Percentiles rank a stretch among this genome's conserved stretches.
Evolutionary conservation across 2,797 vertebrate genomes (phyloP).

Genomic region (Taeniopygia guttata): DNA sequence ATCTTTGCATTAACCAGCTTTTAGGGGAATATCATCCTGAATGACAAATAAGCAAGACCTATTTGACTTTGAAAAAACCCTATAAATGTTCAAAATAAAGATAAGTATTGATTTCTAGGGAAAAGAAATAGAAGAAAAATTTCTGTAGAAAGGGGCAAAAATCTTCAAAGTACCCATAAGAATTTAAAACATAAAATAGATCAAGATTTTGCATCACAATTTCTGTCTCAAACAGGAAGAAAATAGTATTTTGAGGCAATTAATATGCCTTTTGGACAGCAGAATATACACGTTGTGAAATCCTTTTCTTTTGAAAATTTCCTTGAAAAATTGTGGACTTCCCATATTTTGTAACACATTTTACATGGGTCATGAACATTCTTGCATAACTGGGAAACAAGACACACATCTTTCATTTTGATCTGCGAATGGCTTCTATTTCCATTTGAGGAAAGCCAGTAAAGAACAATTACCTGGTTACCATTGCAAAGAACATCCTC

Average conservation of each 20-base stretch:
- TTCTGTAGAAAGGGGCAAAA: background rate
- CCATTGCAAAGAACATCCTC: background rate
- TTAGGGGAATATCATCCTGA: background rate
- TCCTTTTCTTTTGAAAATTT: background rate
- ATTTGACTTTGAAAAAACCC: background rate
- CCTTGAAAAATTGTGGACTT: background rate
- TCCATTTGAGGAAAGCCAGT: background rate
- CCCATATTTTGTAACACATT: background rate
- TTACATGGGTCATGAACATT: background rate
- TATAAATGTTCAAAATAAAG: background rate
- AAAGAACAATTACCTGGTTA: background rate
- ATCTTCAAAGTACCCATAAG: background rate
- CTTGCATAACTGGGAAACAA: background rate
- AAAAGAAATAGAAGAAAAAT: background rate
- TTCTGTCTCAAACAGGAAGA: background rate
- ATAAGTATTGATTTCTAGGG: background rate
- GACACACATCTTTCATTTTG: background rate
- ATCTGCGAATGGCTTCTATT: background rate
- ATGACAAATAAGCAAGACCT: background rate
- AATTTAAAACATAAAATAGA: background rate
- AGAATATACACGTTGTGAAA: background rate
- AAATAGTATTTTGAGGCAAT: background rate
- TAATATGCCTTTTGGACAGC: background rate
- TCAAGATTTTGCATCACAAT: background rate
- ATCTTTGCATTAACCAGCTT: background rate